Conservation (phyloP, 2,888 invertebrate species). For the Nematopogon swammerdamellus region DNA sequence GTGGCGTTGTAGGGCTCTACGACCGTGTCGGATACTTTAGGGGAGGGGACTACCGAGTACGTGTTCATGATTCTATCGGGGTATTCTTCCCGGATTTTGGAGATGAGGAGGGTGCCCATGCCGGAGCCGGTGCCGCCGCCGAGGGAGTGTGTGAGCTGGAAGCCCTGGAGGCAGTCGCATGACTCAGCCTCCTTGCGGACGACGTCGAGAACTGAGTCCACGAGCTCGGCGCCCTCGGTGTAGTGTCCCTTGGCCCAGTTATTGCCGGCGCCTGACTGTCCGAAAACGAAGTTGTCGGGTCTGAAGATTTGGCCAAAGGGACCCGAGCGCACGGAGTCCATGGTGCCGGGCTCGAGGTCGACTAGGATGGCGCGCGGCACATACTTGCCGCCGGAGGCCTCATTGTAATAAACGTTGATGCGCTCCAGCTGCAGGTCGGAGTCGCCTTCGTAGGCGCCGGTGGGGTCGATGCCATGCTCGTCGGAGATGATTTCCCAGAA, state of each 20-base stretch:
- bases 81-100: constrained; percentile 88
- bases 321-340: constrained; percentile 61
- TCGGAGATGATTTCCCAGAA: constrained; percentile 68
- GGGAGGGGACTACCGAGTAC: constrained; percentile 79
- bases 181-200: constrained; percentile 85
- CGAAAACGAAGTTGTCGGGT: constrained; percentile 74
- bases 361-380: constrained; percentile 63
- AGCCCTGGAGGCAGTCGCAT: constrained; percentile 89
- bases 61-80: constrained; percentile 89
- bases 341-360: constrained; percentile 64
- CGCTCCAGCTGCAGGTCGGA: constrained; percentile 60
- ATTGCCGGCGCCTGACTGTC: constrained; percentile 63
- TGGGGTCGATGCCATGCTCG: constrained; percentile 63
- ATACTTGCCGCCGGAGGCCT: constrained; percentile 44
- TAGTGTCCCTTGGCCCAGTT: constrained; percentile 71
- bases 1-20: constrained; percentile 82
- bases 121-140: constrained; percentile 54
- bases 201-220: constrained; percentile 76
- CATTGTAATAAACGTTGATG: constrained; percentile 64
- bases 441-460: constrained; percentile 54
- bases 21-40: constrained; percentile 72
- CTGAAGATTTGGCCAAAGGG: constrained; percentile 65
- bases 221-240: constrained; percentile 65
- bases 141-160: constrained; percentile 80
- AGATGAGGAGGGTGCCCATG: constrained; percentile 73